Conservation (phyloP, 2,888 invertebrate species). For the Cryptophagus acutangulus region DNA sequence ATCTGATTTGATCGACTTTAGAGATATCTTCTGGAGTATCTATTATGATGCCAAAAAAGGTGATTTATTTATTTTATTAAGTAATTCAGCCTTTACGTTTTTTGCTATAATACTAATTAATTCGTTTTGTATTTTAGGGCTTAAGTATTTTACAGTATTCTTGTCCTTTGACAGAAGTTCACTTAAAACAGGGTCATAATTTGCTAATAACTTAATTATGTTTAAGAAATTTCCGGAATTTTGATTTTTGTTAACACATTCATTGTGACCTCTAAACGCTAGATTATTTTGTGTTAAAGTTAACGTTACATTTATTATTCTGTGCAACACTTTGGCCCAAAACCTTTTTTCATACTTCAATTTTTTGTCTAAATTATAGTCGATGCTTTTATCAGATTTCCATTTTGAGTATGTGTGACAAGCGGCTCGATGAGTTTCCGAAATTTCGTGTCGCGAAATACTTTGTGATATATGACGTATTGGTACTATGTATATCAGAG, state of each 20-base stretch:
- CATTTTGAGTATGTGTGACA: background rate
- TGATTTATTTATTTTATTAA: conserved; percentile 6
- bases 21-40: background rate
- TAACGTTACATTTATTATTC: background rate
- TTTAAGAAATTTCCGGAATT: conserved; percentile 9
- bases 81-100: conserved; percentile 3
- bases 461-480: too few relatives aligned
- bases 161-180: conserved; percentile 1
- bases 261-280: background rate
- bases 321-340: background rate
- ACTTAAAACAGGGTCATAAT: conserved; percentile 3
- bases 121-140: conserved; percentile 11
- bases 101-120: conserved; percentile 5
- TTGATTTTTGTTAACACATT: background rate
- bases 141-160: conserved; percentile 9
- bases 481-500: too few relatives aligned
- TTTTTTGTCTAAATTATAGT: background rate
- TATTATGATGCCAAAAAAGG: background rate
- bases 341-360: background rate
- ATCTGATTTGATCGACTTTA: background rate
- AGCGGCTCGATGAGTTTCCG: too few relatives aligned
- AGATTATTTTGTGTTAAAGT: background rate
- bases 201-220: conserved; percentile 4
- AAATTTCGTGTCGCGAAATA: too few relatives aligned
- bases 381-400: background rate